Base-by-base conservation (phyloP, 2,888 invertebrate species). In the Sceliomorpha sp. region DNA sequence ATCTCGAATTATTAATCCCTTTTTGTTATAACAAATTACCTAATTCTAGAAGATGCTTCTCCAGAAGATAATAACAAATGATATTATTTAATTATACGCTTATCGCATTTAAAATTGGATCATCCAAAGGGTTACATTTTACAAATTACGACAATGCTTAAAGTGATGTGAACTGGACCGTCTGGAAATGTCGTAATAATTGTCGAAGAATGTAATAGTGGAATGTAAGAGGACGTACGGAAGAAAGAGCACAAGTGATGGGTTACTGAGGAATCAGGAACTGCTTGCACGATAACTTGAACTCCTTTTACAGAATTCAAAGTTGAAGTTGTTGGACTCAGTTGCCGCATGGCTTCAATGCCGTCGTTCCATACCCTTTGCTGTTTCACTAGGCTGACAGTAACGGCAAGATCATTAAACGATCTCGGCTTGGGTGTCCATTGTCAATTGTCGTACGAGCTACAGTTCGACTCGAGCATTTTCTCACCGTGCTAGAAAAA, bases 311-410 rank as follows among this genome's bases (percentile, higher is more conserved):
- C 42, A 37, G 17, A 24, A 48, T 55, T 67, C 59, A 73, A 73
- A 79, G 70, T 76, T 73, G 67, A 47, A 47, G 51, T 55, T 68
- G 70, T 74, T 72, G 75, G 55, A 80, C 78, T 75, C 71, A 76
- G 72, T 77, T 70, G 72, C 63, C 59, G 67, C 60, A 56, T 53
- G 72, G 67, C 51, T 75, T 76, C 72, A 77, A 77, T 73, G 69
- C 60, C 47, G 48, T 47, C 47, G 24, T 29, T 24, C 34, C 36
- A 14, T 58, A 55, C 47, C 60, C 69, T 74, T 74, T 72, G 69
- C 29, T 59, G 70, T 71, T 73, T 58, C 50, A 42, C 20, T 50
- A 32, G 40, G 56, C 50, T 55, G 72, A 73, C 70, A 47, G 56
- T 50, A 51, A 37, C 7, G 9, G 8, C 17, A 20, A 37, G 71